Percentiles rank a stretch among this genome's conserved stretches.
These are phyloP conservation scores for Diadema setosum DNA, from an alignment of 35 echinoderm and acorn worm genomes.

Conservation along the genomic window DNA sequence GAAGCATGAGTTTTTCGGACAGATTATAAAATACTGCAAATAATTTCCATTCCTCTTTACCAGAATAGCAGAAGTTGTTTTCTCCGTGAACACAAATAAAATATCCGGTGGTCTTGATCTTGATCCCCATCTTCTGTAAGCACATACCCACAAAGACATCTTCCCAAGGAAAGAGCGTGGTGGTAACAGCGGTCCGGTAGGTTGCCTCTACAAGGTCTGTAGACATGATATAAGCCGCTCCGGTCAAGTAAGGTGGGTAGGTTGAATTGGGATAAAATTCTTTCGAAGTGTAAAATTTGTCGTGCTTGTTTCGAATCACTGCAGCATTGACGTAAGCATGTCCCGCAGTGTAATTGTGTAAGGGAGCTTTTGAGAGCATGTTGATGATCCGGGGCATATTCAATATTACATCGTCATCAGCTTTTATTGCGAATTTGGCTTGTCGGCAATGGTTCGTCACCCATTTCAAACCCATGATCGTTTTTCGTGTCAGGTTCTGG, in stretches of 20 bases:
- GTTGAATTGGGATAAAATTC: neutral
- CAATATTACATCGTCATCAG: slow-evolving; percentile 60
- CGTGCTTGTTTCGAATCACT: neutral
- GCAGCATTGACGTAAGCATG: neutral
- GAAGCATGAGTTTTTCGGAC: too few species aligned
- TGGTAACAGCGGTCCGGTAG: neutral
- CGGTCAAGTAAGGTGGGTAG: slow-evolving; percentile 40
- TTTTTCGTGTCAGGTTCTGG: slow-evolving; percentile 47
- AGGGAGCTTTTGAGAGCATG: neutral
- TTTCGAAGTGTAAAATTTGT: slow-evolving; percentile 14
- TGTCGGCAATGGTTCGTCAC: slow-evolving; percentile 1
- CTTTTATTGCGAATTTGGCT: slow-evolving; percentile 31
- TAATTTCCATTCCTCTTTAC: too few species aligned
- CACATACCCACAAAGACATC: slow-evolving; percentile 47
- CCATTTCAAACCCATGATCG: slow-evolving; percentile 60
- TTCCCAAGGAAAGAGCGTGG: slow-evolving; percentile 19
- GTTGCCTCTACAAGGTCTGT: neutral
- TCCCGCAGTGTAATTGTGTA: neutral
- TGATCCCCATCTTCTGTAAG: neutral
- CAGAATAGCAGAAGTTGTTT: too few species aligned
- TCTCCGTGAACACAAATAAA: too few species aligned
- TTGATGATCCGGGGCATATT: slow-evolving; percentile 16
- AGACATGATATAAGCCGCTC: slow-evolving; percentile 30
- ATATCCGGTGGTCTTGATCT: too few species aligned
- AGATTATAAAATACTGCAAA: too few species aligned